A percentile compares a stretch with the other conserved stretches of the same genome.
Conservation (phyloP, 2,113 vertebrate species). For the Colistium nudipinnis region DNA sequence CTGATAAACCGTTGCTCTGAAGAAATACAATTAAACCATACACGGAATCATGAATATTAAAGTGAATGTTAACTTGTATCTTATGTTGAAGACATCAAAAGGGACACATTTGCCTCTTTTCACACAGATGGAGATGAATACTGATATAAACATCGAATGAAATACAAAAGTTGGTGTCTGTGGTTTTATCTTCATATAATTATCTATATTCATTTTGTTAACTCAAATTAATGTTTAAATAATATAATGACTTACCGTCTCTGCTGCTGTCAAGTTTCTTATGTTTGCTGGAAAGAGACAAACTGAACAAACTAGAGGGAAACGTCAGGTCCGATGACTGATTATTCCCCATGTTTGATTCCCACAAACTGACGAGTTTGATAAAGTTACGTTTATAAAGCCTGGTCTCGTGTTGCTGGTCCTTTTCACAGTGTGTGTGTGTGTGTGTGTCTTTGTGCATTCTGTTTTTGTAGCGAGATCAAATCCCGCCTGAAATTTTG, state of each 20-base stretch:
- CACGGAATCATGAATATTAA: not conserved
- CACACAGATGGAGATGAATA: too few relatives aligned
- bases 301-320: not conserved
- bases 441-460: not conserved
- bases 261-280: conserved; percentile 4
- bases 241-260: conserved; percentile 62
- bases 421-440: not conserved
- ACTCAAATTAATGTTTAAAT: too few relatives aligned
- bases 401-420: not conserved
- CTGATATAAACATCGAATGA: not conserved
- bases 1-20: not conserved
- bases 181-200: too few relatives aligned
- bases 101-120: not conserved
- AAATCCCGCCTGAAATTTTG: conserved; percentile 80
- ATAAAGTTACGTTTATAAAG: not conserved
- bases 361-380: not conserved
- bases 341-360: conserved; percentile 67
- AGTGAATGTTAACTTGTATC: not conserved
- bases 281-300: conserved; percentile 30
- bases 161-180: not conserved
- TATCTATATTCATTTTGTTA: too few relatives aligned
- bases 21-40: not conserved
- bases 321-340: conserved; percentile 48
- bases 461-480: not conserved
- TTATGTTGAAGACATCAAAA: not conserved